Conservation (phyloP, 2,797 vertebrate genomes). For the Poecilia gillii region DNA sequence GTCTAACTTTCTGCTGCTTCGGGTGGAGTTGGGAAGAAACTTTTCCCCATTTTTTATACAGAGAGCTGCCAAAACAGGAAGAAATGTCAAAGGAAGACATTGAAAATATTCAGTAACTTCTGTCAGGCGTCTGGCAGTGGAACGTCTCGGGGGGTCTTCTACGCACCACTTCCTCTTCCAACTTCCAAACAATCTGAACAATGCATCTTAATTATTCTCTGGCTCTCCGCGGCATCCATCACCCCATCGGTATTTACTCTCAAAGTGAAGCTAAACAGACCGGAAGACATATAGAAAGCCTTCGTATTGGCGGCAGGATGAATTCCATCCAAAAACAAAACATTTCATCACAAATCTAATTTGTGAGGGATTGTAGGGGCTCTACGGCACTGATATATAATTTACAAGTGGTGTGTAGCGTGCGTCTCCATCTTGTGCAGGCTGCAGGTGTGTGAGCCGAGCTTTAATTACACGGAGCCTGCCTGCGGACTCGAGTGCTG, state of each 20-base stretch:
- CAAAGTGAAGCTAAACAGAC: neutral
- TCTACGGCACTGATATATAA: neutral
- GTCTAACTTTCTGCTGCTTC: neutral
- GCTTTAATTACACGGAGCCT: conserved; percentile 32
- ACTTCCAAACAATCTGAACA: neutral
- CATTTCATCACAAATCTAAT: conserved; percentile 6
- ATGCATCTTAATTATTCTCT: neutral
- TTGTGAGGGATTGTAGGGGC: conserved; percentile 3
- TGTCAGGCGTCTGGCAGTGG: neutral
- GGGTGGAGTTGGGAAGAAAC: neutral
- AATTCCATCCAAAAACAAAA: neutral
- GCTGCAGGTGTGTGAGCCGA: conserved; percentile 36
- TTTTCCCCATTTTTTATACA: neutral
- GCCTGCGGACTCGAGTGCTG: conserved; percentile 12
- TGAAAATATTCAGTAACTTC: neutral
- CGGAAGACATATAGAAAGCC: neutral
- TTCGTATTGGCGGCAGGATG: neutral
- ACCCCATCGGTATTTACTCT: neutral
- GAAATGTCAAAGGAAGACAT: neutral
- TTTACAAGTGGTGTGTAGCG: neutral
- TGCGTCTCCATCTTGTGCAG: neutral
- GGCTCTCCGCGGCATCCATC: neutral
- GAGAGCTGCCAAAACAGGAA: neutral
- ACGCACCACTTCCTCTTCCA: conserved; percentile 11
- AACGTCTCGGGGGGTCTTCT: neutral